Percentiles rank a stretch among this genome's conserved stretches.
These are phyloP conservation scores for Phataginus tricuspis DNA, from an alignment of 2,797 vertebrate genomes.

Conservation along the genomic window DNA sequence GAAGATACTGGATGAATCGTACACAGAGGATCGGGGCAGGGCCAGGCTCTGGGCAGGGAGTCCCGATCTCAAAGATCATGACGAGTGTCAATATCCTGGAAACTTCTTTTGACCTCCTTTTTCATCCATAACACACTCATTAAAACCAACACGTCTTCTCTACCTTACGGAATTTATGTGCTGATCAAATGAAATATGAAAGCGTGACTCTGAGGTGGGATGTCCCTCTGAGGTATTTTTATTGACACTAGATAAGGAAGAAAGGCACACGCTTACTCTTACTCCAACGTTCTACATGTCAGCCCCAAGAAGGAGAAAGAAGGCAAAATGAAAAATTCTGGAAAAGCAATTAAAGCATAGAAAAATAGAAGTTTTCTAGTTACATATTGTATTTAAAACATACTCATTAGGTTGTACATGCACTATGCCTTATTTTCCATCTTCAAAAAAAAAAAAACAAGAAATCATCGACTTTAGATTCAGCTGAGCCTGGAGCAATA, in stretches of 20 bases:
- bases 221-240: not conserved
- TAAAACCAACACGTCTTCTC: not conserved
- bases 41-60: not conserved
- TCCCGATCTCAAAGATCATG: not conserved
- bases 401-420: not conserved
- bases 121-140: not conserved
- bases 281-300: not conserved
- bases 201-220: not conserved
- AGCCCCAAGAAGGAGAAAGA: not conserved
- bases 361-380: not conserved
- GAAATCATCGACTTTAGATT: not conserved
- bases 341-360: not conserved
- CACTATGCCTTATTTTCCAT: not conserved
- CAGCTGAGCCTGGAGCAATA: not conserved
- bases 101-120: not conserved
- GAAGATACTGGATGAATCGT: not conserved
- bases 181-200: not conserved
- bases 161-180: not conserved
- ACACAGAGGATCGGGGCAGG: not conserved
- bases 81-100: not conserved
- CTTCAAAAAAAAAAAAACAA: conserved; percentile 25
- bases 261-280: not conserved
- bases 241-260: not conserved
- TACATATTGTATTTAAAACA: not conserved
- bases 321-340: not conserved